A percentile compares a stretch with the other conserved stretches of the same genome.
Conservation (phyloP, 2,113 vertebrate species). For the Phalacrocorax brasilianus region DNA sequence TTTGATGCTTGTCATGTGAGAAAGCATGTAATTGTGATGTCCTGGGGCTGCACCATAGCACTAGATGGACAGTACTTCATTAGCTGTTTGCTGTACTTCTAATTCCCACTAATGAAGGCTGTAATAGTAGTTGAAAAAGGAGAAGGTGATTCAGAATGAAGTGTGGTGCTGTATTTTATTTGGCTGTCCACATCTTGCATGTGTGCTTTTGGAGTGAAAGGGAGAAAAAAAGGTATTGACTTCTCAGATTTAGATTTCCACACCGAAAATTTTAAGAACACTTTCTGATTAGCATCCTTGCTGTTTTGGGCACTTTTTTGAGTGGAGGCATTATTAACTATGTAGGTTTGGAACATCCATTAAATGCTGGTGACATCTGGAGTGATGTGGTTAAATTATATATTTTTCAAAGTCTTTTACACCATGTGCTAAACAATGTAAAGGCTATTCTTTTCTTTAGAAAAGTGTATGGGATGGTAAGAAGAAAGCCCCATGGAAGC, state of each 20-base stretch:
- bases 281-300: not conserved
- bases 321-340: not conserved
- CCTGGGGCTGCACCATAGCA: not conserved
- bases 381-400: not conserved
- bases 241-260: not conserved
- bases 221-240: not conserved
- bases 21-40: not conserved
- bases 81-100: conserved; percentile 9
- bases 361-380: not conserved
- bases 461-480: not conserved
- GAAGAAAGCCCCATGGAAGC: not conserved
- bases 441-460: not conserved
- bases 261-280: not conserved
- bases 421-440: not conserved
- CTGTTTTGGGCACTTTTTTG: not conserved
- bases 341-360: not conserved
- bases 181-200: not conserved
- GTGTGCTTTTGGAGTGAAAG: not conserved
- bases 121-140: not conserved
- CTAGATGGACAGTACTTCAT: not conserved
- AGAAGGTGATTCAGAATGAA: not conserved
- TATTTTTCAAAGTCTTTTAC: not conserved
- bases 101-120: conserved; percentile 30
- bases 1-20: not conserved
- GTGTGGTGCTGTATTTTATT: not conserved